These are phyloP conservation scores for Nymphalis io DNA, from an alignment of 1,140 invertebrate genomes.

Conservation along the genomic window DNA sequence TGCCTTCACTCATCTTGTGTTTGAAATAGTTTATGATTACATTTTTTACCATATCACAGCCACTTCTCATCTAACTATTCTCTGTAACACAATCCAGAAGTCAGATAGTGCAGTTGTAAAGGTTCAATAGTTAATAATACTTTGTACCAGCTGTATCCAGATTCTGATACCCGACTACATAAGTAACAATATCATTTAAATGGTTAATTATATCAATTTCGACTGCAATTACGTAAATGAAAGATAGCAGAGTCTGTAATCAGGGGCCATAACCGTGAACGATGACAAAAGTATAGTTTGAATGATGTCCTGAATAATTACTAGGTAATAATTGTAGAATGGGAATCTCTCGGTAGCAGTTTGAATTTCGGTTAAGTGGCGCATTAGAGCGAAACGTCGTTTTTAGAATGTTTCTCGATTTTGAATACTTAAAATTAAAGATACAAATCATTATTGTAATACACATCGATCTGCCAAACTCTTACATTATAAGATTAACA, in stretches of 20 bases:
- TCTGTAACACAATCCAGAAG: too few species aligned
- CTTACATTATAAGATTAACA: too few species aligned
- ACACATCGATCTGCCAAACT: not conserved
- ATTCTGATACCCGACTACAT: not conserved
- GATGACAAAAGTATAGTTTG: constrained; percentile 28
- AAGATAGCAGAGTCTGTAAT: constrained; percentile 16
- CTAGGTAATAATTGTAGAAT: not conserved
- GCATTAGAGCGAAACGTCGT: not conserved
- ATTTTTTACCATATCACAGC: too few species aligned
- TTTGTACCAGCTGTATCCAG: too few species aligned
- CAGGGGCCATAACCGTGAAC: constrained; percentile 25
- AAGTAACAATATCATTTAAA: not conserved
- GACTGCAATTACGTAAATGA: constrained; percentile 17
- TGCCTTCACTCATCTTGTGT: too few species aligned
- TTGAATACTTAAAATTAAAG: not conserved
- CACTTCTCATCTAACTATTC: too few species aligned
- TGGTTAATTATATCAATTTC: constrained; percentile 16
- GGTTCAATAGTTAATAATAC: too few species aligned
- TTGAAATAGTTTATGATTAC: too few species aligned
- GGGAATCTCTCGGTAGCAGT: constrained; percentile 26
- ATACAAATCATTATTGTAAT: not conserved
- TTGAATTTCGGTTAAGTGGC: constrained; percentile 23
- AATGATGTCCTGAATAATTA: constrained; percentile 30
- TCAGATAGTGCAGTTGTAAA: too few species aligned
- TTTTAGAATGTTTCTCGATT: constrained; percentile 4